Evolutionary conservation across 2,888 invertebrate species (phyloP), one percentile per base, ranked within the genome.

Genomic region (Gymnoscelis rufifasciata): DNA sequence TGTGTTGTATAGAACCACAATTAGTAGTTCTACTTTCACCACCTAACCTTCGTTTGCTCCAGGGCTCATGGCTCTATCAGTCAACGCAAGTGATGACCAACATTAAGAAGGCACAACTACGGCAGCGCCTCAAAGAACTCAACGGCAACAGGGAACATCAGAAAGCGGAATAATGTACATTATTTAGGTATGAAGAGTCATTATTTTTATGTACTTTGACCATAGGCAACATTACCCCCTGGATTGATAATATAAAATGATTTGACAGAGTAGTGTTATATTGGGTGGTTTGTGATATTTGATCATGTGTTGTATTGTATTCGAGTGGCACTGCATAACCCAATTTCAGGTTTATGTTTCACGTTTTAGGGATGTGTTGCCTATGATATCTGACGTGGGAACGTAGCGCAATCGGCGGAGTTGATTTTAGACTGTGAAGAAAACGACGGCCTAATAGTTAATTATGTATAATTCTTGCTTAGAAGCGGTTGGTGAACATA

Each of bases 61-160:
- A 96, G 96, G 95, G 95, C 43, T 93, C 94, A 56, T 97, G 97
- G 96, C 82, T 97, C 44, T 96, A 95, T 78, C 95, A 94, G 65
- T 96, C 96, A 0, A 95, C 96, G 39, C 93, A 95, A 74, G 84
- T 97, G 62, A 96, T 97, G 94, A 92, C 93, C 13, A 94, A 94
- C 64, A 73, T 96, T 54, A 96, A 95, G 80, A 91, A 92, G 60
- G 95, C 95, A 0, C 95, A 96, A 69, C 75, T 96, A 14, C 90
- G 92, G 60, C 93, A 94, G 63, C 90, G 91, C 43, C 86, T 91
- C 46, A 91, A 91, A 77, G 88, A 90, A 51, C 83, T 91, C 50
- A 87, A 89, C 68, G 74, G 78, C 70, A 69, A 70, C 55, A 70
- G 68, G 12, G 81, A 82, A 43, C 76, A 70, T 38, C 73, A 71